Evolutionary conservation across 2,113 vertebrate species (phyloP), one percentile per base, ranked within the genome.

Genomic region (Condylura cristata): DNA sequence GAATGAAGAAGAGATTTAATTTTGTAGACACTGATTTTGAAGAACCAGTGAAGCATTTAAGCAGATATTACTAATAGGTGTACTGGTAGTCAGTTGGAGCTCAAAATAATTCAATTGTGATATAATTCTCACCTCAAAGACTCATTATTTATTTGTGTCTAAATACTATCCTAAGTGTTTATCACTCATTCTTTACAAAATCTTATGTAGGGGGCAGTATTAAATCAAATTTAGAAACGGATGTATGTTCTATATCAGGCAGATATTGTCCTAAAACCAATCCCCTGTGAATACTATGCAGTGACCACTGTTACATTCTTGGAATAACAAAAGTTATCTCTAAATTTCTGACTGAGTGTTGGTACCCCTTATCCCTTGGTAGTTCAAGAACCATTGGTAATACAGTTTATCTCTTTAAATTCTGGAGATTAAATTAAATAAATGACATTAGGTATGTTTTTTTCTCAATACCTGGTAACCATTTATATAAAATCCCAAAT

Each of bases 341-440:
- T 12, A 24, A 32, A 65, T 65, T 65, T 65, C 30, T 11, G 3
- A 65, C 9, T 65, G 32, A n/a, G 61, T 28, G 61, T 32, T 13
- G 22, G 61, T 65, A 32, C 32, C 10, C 10, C 61, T 65, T n/a
- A 30, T 13, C 6, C 20, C 51, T 4, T 51, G 9, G 61, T 8
- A 65, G 28, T 9, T 63, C 30, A 63, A 65, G 61, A 14, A 6
- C 32, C 61, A 65, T 26, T 32, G 28, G 28, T n/a, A 60, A 0
- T 82, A n/a, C 61, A 46, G 46, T 17, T 78, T 32, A 71, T 30
- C 48, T 48, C 26, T n/a, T 39, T 44, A 74, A 66, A 30, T 44
- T 93, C 70, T 89, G 68, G 76, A 28, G n/a, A 76, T 85, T 85
- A 94, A 63, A 71, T 65, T 89, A 89, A 78, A 28, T 18, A 86